Evolutionary conservation across 1,140 invertebrate species (phyloP), one percentile per base, ranked within the genome.

Genomic region (Drosophila pachea): DNA sequence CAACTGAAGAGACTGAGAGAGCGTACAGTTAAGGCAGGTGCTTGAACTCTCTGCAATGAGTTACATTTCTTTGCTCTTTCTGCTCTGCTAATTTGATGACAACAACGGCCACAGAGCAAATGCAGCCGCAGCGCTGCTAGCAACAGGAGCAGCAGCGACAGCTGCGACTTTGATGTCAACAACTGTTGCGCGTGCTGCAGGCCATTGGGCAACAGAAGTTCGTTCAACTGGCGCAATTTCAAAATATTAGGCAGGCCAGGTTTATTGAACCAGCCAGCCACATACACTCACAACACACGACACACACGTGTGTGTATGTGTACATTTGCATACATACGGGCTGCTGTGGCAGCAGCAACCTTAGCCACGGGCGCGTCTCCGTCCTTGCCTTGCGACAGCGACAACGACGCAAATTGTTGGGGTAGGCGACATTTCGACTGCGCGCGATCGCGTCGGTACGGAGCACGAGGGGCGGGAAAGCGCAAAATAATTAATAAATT

Each of bases 391-490:
- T 40, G 55, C 50, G 35, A 43, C 68, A 55, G 54, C 67, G 36
- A 65, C 68, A 55, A 59, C 67, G 36, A 65, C 58, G 73, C 40
- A 68, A 75, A 73, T 60, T 79, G 60, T 83, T 83, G 79, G 79
- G 76, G 76, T 83, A 83, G 79, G 79, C 70, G 62, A 68, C 71
- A 65, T 43, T 73, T 52, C 5, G 7, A 50, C 43, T 32, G 49
- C 12, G 40, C 12, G 4, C 5, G 4, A 5, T 12, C 4, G 11
- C 11, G n/a, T 0, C 5, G 40, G 2, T 11, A 4, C 7, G 49
- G n/a, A 6, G 29, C 4, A 4, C 22, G 49, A 12, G 22, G 32
- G 7, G 56, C 56, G 29, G 58, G 40, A 56, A 38, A 49, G 69
- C 45, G 64, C 64, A 50, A 62, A 61, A 68, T 60, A 67, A 75